These are phyloP conservation scores for Glossophaga mutica DNA, from an alignment of 2,797 vertebrate species.

Conservation along the genomic window DNA sequence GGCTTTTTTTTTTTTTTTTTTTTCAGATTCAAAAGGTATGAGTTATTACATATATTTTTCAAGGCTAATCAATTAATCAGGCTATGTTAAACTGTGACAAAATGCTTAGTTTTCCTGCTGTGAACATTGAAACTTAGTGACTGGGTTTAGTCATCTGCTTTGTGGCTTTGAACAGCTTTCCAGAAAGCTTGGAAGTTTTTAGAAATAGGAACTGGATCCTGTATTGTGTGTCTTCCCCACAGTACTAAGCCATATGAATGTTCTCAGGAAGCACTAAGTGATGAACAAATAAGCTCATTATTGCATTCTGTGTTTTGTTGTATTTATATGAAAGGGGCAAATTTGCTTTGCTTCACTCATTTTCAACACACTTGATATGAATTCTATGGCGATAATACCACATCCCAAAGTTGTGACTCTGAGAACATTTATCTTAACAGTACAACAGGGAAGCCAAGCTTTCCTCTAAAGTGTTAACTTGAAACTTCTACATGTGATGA, in stretches of 20 bases:
- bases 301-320: neutral
- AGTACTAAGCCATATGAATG: neutral
- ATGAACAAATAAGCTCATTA: neutral
- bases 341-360: neutral
- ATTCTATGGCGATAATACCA: neutral
- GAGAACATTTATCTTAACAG: neutral
- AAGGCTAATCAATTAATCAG: neutral
- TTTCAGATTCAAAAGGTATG: slow-evolving; percentile 8
- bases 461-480: neutral
- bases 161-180: slow-evolving; percentile 16
- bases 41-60: neutral
- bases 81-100: neutral
- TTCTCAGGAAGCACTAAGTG: neutral
- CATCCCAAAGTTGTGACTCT: neutral
- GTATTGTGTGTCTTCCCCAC: neutral
- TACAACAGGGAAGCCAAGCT: neutral
- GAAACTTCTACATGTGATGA: neutral
- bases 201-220: neutral
- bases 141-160: neutral
- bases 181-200: slow-evolving; percentile 33
- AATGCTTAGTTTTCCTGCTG: neutral
- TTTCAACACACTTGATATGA: slow-evolving; percentile 4
- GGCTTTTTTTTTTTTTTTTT: neutral
- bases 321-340: neutral
- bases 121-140: neutral